Evolutionary conservation across 1,140 invertebrate species (phyloP), one percentile per base, ranked within the genome.

Genomic region (Scaptodrosophila lebanonensis): DNA sequence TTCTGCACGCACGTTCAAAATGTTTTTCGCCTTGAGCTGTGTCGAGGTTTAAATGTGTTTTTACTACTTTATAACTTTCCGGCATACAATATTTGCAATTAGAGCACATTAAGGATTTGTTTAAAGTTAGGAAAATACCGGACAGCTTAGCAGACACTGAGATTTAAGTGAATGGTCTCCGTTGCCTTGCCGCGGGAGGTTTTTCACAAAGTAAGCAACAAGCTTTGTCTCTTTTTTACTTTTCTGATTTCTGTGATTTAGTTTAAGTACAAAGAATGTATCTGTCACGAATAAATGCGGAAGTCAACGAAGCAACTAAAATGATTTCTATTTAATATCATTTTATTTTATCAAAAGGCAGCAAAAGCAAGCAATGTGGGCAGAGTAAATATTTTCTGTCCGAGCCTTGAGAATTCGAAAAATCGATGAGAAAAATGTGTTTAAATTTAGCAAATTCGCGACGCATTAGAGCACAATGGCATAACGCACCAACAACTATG

Each of bases 91-190:
- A n/a, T 45, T 53, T 32, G 50, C 66, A 82, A 82, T 82, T 82
- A 82, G 53, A 67, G 53, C 64, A 70, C 62, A 82, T 82, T 82
- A 63, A 82, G 70, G 70, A 75, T 75, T 62, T 66, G 66, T 47
- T 50, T 63, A 61, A 69, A 77, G 27, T 54, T 54, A 27, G n/a
- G 12, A 30, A 47, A 32, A 22, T 33, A 66, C n/a, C n/a, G n/a
- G n/a, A 38, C 48, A 66, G 71, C 71, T 66, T 66, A 70, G 30
- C 48, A 52, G 60, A 66, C 66, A 52, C 60, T 32, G 33, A 49
- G 49, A 59, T 57, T 67, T 52, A 11, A 30, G 45, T n/a, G 5
- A 11, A 25, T 9, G 33, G 38, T 44, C 32, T 67, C 59, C 52
- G n/a, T 36, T 25, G 12, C 5, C n/a, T 27, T 20, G 16, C 16